phyloP scores from a whole-genome alignment of 2,888 invertebrate species.

The Drosophila cracens region DNA sequence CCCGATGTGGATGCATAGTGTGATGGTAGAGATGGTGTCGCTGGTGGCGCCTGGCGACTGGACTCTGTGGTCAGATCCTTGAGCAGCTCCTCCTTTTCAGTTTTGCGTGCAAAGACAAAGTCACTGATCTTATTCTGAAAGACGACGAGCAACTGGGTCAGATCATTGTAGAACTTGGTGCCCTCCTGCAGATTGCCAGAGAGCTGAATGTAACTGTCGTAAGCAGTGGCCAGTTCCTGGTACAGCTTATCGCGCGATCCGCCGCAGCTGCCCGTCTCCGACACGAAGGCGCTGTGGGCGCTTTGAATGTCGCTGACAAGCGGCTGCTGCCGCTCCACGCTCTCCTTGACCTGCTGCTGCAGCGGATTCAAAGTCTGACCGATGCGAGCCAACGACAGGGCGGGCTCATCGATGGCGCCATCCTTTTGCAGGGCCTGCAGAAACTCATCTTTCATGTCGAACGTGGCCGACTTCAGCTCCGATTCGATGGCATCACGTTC shows the following conservation, averaged over 20 bases:
- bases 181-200: slow-evolving; percentile 97
- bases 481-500: slow-evolving; percentile 96
- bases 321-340: slow-evolving; percentile 89
- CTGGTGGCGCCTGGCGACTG: slow-evolving; percentile 87
- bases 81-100: slow-evolving; percentile 98
- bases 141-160: slow-evolving; percentile 95
- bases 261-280: slow-evolving; percentile 88
- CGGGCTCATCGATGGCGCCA: slow-evolving; percentile 92
- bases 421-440: slow-evolving; percentile 90
- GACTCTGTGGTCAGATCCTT: slow-evolving; percentile 96
- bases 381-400: slow-evolving; percentile 89
- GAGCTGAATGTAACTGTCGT: slow-evolving; percentile 96
- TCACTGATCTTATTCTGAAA: slow-evolving; percentile 99
- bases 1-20: slow-evolving; percentile 86
- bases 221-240: slow-evolving; percentile 94
- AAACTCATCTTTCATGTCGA: slow-evolving; percentile 93
- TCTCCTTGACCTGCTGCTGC: slow-evolving; percentile 91
- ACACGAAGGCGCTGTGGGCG: slow-evolving; percentile 83
- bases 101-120: slow-evolving; percentile 99
- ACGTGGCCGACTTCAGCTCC: slow-evolving; percentile 91
- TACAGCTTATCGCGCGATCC: slow-evolving; percentile 91
- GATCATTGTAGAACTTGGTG: slow-evolving; percentile 97
- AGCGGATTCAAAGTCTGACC: slow-evolving; percentile 91
- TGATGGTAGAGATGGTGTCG: slow-evolving; percentile 87
- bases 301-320: slow-evolving; percentile 90